phyloP scores from a whole-genome alignment of 64 coral and sea anemone species.

The Stylophora pistillata region DNA sequence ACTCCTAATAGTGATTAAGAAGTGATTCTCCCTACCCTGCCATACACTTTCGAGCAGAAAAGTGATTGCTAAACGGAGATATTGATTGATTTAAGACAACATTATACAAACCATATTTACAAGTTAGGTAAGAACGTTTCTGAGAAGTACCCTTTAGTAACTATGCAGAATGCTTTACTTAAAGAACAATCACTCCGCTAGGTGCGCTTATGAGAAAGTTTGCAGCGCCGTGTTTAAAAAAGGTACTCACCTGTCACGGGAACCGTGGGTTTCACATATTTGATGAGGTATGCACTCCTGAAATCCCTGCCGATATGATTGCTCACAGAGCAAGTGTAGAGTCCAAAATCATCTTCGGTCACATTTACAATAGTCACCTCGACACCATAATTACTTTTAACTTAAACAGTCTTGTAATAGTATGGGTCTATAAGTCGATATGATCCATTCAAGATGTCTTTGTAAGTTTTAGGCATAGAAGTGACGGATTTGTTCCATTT shows the following conservation, averaged over 20 bases:
- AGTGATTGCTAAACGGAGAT: no score
- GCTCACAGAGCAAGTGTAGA: conserved; percentile 45
- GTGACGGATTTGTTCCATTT: conserved; percentile 49
- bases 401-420: conserved; percentile 26
- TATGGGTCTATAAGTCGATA: conserved; percentile 40
- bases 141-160: no score
- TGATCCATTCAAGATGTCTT: neutral
- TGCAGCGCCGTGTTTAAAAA: no score
- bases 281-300: conserved; percentile 42
- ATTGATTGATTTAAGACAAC: no score
- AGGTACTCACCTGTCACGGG: neutral
- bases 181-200: no score
- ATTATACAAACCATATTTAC: no score
- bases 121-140: no score
- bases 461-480: neutral
- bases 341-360: conserved; percentile 49
- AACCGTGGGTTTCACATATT: neutral
- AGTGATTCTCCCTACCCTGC: no score
- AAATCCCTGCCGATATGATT: conserved; percentile 51
- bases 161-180: no score
- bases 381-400: neutral
- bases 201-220: no score
- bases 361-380: conserved; percentile 37
- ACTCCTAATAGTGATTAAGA: no score
- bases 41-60: no score